Base-by-base conservation (phyloP, 2,888 invertebrate genomes). In the Hanleya hanleyi region DNA sequence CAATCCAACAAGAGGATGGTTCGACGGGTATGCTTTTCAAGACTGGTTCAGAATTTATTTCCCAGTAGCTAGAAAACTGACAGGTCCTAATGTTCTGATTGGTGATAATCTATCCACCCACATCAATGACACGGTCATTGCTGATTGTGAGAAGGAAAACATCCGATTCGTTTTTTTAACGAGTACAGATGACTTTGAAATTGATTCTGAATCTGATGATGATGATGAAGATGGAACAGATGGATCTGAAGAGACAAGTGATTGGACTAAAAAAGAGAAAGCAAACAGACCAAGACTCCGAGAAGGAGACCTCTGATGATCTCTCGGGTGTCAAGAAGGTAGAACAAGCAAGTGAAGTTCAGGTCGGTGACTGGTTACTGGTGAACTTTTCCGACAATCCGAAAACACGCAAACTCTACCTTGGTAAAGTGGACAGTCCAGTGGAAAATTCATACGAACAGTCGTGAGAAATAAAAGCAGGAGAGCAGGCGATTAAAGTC, bases 1-100 rank as follows among this genome's bases (percentile, higher is more conserved):
- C 76, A 91, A 90, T 76, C 36, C 88, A 1, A 84, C 88, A 1
- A 73, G 74, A 51, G 91, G 86, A 1, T 87, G 86, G 87, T 87
- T 88, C 76, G 81, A 86, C 65, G 36, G 68, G 15, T 22, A 41
- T 6, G 61, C 61, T 38, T 87, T 89, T 75, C 76, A 76, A 64
- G 86, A 87, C 68, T 87, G 87, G 88, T 85, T 89, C 70, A 35
- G 75, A 33, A 70, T 62, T 33, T 15, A n/a, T n/a, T 41, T 12
- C 12, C 47, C n/a, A 41, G 12, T n/a, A 41, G 47, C 47, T 41
- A n/a, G 12, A 41, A 41, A 2, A 91, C 12, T 74, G 80, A 12
- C 83, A 77, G 88, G 86, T 2, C 81, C 49, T 69, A 90, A 90
- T 79, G 79, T 85, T 35, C 37, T 90, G 4, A 84, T 90, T 67